Evolutionary conservation across 2,888 invertebrate species (phyloP).

Genomic region (Agriopis aurantiaria): DNA sequence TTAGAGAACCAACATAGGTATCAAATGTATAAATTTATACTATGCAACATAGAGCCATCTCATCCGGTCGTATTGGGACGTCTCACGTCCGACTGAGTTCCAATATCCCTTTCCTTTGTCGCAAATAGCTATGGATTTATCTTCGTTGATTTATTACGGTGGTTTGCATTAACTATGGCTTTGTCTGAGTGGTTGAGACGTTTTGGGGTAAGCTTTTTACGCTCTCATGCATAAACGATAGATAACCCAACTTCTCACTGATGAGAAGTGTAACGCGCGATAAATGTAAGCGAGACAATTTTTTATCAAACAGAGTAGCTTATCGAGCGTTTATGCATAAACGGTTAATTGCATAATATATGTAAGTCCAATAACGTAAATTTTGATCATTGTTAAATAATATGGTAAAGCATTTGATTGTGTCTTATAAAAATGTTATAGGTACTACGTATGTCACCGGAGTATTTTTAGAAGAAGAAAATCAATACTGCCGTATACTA

Average conservation of each 20-base stretch:
- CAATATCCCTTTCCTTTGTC: conserved; percentile 58
- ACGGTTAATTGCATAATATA: no score
- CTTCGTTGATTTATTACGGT: conserved; percentile 40
- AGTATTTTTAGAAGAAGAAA: no score
- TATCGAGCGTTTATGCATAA: no score
- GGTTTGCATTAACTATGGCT: conserved; percentile 37
- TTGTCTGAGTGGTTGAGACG: conserved; percentile 18
- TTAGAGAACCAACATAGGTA: neutral
- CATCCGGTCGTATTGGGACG: neutral
- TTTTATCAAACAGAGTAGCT: no score
- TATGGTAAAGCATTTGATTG: conserved; percentile 1
- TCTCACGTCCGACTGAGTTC: conserved; percentile 48
- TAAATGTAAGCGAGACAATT: no score
- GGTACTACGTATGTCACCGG: no score
- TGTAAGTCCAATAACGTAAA: neutral
- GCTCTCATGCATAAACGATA: no score
- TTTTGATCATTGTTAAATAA: neutral
- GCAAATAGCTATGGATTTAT: conserved; percentile 50
- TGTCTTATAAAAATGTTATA: neutral
- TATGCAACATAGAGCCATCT: neutral
- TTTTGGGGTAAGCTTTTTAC: neutral
- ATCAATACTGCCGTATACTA: no score
- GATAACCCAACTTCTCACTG: no score
- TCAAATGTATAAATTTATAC: neutral
- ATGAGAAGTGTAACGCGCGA: no score